Conservation (phyloP, 2,113 vertebrate genomes). For the Propithecus coquereli region DNA sequence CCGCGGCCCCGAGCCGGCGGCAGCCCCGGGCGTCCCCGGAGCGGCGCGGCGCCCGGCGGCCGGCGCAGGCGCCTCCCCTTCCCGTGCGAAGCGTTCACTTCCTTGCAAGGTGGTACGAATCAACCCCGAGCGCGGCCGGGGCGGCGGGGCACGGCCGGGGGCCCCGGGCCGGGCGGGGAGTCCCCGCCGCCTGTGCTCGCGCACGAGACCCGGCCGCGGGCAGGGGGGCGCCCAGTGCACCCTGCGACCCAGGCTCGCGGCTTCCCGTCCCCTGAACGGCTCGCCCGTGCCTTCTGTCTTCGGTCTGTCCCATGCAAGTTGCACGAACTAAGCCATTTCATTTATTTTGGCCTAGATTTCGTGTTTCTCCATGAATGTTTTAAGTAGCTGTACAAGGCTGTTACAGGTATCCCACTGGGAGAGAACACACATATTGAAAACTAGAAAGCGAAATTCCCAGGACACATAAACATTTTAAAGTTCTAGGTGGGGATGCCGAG, state of each 20-base stretch:
- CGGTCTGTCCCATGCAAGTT: slow-evolving; percentile 55
- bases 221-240: background rate
- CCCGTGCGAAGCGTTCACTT: slow-evolving; percentile 95
- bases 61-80: slow-evolving; percentile 93
- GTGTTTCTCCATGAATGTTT: slow-evolving; percentile 34
- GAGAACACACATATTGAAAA: background rate
- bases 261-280: background rate
- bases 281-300: background rate
- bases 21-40: slow-evolving; percentile 69
- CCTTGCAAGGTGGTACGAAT: slow-evolving; percentile 98
- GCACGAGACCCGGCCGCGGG: background rate
- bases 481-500: slow-evolving; percentile 33
- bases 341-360: slow-evolving; percentile 64
- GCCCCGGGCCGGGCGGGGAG: background rate
- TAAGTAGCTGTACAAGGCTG: slow-evolving; percentile 33
- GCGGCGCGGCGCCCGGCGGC: slow-evolving; percentile 74
- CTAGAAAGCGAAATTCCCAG: slow-evolving; percentile 35
- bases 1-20: slow-evolving; percentile 64
- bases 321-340: slow-evolving; percentile 49
- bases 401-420: background rate
- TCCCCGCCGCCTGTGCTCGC: background rate
- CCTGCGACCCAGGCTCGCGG: background rate
- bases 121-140: slow-evolving; percentile 88
- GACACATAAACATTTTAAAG: slow-evolving; percentile 34
- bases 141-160: slow-evolving; percentile 65